Evolutionary conservation across 2,888 invertebrate species (phyloP).

Genomic region (Ichneumoninae sp.): DNA sequence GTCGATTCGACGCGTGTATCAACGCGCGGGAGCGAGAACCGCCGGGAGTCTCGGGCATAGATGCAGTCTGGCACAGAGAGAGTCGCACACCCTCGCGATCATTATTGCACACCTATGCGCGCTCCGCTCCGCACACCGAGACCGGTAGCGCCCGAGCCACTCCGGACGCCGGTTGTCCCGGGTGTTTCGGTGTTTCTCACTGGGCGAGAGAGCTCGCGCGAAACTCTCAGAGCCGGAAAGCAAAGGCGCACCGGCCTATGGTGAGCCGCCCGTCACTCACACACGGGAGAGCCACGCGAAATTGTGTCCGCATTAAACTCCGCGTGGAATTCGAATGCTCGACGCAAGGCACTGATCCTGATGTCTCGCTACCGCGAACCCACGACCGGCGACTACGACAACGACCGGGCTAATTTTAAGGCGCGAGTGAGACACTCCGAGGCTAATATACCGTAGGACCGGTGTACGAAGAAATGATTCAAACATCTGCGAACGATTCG

Average conservation of each 20-base stretch:
- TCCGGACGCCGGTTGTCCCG: slow-evolving; percentile 32
- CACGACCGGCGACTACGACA: slow-evolving; percentile 43
- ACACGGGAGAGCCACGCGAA: neutral
- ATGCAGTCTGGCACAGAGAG: neutral
- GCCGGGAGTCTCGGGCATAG: neutral
- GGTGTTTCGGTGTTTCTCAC: slow-evolving; percentile 29
- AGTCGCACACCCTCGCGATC: slow-evolving; percentile 5
- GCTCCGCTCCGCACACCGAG: neutral
- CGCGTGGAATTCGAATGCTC: slow-evolving; percentile 55
- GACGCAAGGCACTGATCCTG: slow-evolving; percentile 46
- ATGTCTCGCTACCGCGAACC: slow-evolving; percentile 36
- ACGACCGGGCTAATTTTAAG: slow-evolving; percentile 62
- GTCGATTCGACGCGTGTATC: slow-evolving; percentile 52
- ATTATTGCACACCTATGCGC: neutral
- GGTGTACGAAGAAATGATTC: slow-evolving; percentile 44
- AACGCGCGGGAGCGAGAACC: slow-evolving; percentile 2
- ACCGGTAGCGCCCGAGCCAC: neutral
- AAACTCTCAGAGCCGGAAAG: slow-evolving; percentile 24
- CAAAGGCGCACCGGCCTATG: slow-evolving; percentile 10
- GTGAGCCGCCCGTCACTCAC: slow-evolving; percentile 51
- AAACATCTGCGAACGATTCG: slow-evolving; percentile 58
- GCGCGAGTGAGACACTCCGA: slow-evolving; percentile 35
- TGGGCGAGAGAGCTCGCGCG: slow-evolving; percentile 15
- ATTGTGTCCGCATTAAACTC: slow-evolving; percentile 61
- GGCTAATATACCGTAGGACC: neutral